Evolutionary conservation across 2,113 vertebrate species (phyloP).

Genomic region (Cheilinus undulatus): DNA sequence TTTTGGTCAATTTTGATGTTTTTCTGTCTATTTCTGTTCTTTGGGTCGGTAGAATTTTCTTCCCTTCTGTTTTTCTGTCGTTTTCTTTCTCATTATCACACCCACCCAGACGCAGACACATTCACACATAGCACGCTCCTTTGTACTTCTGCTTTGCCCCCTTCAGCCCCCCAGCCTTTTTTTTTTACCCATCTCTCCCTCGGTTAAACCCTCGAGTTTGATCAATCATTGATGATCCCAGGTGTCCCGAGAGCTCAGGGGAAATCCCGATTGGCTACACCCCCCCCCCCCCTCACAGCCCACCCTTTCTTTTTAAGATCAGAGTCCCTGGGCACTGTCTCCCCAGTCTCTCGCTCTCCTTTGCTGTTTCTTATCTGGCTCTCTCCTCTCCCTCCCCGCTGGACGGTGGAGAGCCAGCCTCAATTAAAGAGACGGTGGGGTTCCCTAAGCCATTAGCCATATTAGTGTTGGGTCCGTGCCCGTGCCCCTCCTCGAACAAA

Average conservation of each 20-base stretch:
- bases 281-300: conserved; percentile 17
- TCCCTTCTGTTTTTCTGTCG: background rate
- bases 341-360: conserved; percentile 34
- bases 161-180: background rate
- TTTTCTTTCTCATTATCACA: conserved; percentile 9
- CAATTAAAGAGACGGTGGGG: conserved; percentile 78
- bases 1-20: conserved; percentile 15
- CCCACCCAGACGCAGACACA: conserved; percentile 7
- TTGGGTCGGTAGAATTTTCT: background rate
- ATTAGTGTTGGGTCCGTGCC: conserved; percentile 78
- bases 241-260: conserved; percentile 76
- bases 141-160: conserved; percentile 42
- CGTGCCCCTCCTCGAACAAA: conserved; percentile 66
- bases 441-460: conserved; percentile 78
- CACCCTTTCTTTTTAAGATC: conserved; percentile 57
- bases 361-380: conserved; percentile 62
- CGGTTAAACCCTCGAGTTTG: conserved; percentile 73
- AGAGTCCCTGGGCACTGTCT: conserved; percentile 43
- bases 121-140: conserved; percentile 12
- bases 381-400: conserved; percentile 35
- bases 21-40: conserved; percentile 2
- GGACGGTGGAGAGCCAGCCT: conserved; percentile 62
- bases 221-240: conserved; percentile 86
- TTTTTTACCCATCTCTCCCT: conserved; percentile 48
- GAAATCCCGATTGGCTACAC: conserved; percentile 62